A percentile compares a stretch with the other conserved stretches of the same genome.
phyloP scores from a whole-genome alignment of 2,113 vertebrate genomes.

The Leucoraja erinaceus region DNA sequence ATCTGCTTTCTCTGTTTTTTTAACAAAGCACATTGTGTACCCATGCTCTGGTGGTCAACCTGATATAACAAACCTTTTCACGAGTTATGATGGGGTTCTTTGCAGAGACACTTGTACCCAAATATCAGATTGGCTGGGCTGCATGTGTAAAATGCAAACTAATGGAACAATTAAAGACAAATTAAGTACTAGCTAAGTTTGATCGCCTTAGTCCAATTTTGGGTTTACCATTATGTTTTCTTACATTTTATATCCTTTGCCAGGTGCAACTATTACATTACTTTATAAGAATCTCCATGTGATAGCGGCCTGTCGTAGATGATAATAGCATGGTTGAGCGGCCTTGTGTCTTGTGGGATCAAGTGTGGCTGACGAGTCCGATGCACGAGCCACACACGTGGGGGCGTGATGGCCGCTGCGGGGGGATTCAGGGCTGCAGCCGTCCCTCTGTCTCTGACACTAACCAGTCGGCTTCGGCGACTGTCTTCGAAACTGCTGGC shows the following conservation, averaged over 20 bases:
- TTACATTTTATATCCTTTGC: neutral
- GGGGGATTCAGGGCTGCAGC: no score
- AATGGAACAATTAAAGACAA: neutral
- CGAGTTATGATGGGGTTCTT: neutral
- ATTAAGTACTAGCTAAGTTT: neutral
- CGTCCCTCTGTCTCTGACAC: no score
- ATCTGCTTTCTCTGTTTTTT: no score
- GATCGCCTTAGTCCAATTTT: neutral
- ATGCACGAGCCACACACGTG: no score
- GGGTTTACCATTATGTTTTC: neutral
- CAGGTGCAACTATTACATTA: neutral
- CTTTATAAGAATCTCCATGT: neutral
- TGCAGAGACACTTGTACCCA: neutral
- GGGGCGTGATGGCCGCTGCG: no score
- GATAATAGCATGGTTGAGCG: no score
- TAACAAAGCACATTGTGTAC: neutral
- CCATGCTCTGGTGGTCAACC: neutral
- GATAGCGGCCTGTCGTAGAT: no score
- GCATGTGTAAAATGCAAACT: neutral
- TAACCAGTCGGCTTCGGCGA: no score
- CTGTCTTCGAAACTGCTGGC: no score
- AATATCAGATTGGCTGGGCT: neutral
- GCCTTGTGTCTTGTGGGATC: no score
- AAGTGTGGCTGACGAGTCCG: no score
- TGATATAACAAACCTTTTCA: neutral